Conservation (phyloP, 2,888 invertebrate species). For the Megamerina dolium region DNA sequence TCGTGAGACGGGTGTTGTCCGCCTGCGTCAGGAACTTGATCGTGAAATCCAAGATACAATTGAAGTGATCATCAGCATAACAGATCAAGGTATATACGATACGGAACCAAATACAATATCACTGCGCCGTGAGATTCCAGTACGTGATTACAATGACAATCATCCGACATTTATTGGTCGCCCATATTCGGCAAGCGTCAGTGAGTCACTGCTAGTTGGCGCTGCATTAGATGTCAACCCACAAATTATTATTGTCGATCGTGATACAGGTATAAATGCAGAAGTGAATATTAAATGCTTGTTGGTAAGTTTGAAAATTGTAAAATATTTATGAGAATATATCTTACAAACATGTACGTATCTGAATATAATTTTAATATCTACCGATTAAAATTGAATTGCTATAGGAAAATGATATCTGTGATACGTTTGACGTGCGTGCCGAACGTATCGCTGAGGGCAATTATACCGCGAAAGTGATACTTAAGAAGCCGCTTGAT, state of each 20-base stretch:
- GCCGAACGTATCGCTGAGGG: conserved; percentile 63
- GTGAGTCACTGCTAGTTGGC: conserved; percentile 63
- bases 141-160: conserved; percentile 77
- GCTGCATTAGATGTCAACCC: conserved; percentile 55
- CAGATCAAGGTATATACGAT: conserved; percentile 65
- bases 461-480: conserved; percentile 63
- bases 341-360: too few relatives aligned
- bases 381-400: too few relatives aligned
- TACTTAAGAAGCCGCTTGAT: conserved; percentile 63
- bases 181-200: conserved; percentile 66
- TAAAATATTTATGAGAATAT: neutral
- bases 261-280: conserved; percentile 67
- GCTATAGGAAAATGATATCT: conserved; percentile 58
- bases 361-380: too few relatives aligned
- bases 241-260: conserved; percentile 63
- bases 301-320: conserved; percentile 44
- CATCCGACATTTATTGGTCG: conserved; percentile 66
- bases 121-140: conserved; percentile 66
- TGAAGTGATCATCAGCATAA: conserved; percentile 77
- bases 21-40: conserved; percentile 64
- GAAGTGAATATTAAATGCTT: conserved; percentile 63
- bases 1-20: conserved; percentile 66
- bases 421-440: conserved; percentile 61
- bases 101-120: conserved; percentile 75
- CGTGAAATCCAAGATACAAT: conserved; percentile 63